phyloP scores from a whole-genome alignment of 2,113 vertebrate genomes.

The Balaenoptera acutorostrata region DNA sequence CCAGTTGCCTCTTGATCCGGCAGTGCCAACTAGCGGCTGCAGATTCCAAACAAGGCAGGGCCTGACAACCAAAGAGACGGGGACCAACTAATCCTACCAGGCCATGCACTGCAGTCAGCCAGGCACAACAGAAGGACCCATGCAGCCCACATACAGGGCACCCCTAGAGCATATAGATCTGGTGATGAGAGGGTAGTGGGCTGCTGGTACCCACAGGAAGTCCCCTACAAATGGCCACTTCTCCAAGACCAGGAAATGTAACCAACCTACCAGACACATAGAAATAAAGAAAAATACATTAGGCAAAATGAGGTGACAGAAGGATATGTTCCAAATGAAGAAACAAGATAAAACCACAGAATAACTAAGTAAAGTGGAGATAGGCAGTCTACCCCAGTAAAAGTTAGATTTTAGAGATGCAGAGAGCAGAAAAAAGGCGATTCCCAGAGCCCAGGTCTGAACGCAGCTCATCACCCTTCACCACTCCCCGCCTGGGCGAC shows the following conservation, averaged over 20 bases:
- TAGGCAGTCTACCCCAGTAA: not conserved
- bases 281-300: no score
- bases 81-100: not conserved
- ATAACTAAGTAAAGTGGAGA: not conserved
- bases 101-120: not conserved
- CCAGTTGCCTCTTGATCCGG: no score
- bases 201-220: not conserved
- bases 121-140: not conserved
- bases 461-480: no score
- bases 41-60: not conserved
- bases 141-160: not conserved
- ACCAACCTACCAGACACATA: no score
- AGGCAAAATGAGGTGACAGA: not conserved
- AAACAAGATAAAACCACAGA: not conserved
- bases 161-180: not conserved
- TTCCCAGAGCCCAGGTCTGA: no score
- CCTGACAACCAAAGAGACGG: not conserved
- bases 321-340: not conserved
- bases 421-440: not conserved
- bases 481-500: no score
- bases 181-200: not conserved
- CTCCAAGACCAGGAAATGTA: no score
- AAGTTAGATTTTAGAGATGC: not conserved
- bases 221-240: not conserved
- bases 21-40: no score